Evolutionary conservation across 92 coral and sea anemone species (phyloP).

Genomic region (Montipora capitata): DNA sequence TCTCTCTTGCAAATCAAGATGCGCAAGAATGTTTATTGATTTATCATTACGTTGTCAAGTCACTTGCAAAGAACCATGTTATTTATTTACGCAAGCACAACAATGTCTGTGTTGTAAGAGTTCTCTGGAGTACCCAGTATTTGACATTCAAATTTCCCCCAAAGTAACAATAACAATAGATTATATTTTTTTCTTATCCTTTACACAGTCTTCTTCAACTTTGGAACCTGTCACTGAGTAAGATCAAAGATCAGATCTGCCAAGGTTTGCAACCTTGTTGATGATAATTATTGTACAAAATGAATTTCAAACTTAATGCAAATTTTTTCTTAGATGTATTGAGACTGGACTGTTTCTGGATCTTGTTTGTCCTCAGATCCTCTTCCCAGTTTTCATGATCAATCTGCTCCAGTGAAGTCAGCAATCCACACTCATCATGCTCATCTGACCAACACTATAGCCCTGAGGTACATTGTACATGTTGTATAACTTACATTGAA

Average conservation of each 20-base stretch:
- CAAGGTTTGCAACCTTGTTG: constrained; percentile 71
- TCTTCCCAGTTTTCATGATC: constrained; percentile 84
- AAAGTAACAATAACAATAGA: no score
- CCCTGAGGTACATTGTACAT: constrained; percentile 73
- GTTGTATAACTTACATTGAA: neutral
- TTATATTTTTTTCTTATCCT: no score
- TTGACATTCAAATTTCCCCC: no score
- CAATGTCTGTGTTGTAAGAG: no score
- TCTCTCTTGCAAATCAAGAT: no score
- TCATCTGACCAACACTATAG: constrained; percentile 77
- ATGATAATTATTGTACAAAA: no score
- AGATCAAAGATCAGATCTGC: constrained; percentile 75
- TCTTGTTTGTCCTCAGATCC: constrained; percentile 61
- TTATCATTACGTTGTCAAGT: no score
- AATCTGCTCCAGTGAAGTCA: constrained; percentile 69
- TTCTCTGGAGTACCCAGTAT: no score
- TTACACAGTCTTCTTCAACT: constrained; percentile 85
- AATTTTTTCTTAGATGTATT: neutral
- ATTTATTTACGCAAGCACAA: no score
- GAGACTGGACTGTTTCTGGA: neutral
- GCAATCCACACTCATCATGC: constrained; percentile 86
- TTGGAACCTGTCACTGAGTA: constrained; percentile 88
- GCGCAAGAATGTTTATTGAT: no score
- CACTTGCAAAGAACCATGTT: no score
- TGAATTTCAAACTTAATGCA: no score